Evolutionary conservation across 37 sponge, comb jelly and placozoan species (phyloP).

Genomic region (Amphimedon queenslandica): DNA sequence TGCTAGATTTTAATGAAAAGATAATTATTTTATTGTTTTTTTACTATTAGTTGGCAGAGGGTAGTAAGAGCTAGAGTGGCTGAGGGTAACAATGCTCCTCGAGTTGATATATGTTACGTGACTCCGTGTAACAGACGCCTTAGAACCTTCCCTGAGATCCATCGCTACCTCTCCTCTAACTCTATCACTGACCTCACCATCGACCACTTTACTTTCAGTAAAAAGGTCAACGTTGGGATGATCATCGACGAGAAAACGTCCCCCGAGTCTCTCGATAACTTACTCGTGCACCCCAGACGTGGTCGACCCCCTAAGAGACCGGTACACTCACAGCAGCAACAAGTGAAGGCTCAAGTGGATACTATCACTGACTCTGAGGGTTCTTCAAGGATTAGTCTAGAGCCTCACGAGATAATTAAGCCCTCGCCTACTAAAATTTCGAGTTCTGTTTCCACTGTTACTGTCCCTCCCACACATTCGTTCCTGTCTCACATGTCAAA

Average conservation of each 20-base stretch:
- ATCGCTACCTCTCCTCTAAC: slow-evolving; percentile 46
- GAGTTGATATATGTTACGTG: slow-evolving; percentile 86
- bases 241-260: slow-evolving; percentile 33
- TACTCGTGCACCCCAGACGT: background rate
- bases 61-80: slow-evolving; percentile 35
- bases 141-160: slow-evolving; percentile 85
- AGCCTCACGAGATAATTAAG: slow-evolving; percentile 7
- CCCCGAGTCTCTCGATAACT: background rate
- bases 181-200: slow-evolving; percentile 36
- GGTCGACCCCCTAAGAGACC: background rate
- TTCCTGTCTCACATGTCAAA: background rate
- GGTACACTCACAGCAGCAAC: background rate
- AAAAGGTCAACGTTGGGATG: slow-evolving; percentile 77
- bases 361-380: background rate
- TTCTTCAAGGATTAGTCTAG: background rate
- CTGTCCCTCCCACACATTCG: too few species aligned
- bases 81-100: slow-evolving; percentile 17
- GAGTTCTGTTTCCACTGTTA: background rate
- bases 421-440: background rate
- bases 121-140: slow-evolving; percentile 81
- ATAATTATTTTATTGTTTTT: background rate
- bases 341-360: background rate
- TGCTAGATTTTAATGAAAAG: background rate
- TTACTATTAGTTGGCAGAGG: slow-evolving; percentile 58
- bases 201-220: slow-evolving; percentile 88